These are phyloP conservation scores for Esox niger DNA, from an alignment of 2,113 vertebrate species.

Conservation along the genomic window DNA sequence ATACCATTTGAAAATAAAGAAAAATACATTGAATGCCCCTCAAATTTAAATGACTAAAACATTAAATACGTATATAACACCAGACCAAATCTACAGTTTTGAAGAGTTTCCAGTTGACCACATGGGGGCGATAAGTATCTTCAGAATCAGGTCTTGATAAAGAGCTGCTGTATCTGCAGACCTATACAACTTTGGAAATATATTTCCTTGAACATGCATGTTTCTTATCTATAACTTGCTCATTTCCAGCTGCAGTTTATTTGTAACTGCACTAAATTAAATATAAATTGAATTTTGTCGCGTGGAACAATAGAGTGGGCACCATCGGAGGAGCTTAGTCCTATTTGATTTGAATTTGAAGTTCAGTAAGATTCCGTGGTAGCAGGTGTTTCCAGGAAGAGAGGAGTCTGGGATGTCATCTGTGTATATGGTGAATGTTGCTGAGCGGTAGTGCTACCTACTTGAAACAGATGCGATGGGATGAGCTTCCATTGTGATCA, in stretches of 20 bases:
- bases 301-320: no score
- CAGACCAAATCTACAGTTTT: not conserved
- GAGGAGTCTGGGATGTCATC: constrained; percentile 65
- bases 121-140: constrained; percentile 57
- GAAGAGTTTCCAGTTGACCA: constrained; percentile 25
- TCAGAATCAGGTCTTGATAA: constrained; percentile 12
- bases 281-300: no score
- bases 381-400: constrained; percentile 65
- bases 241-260: not conserved
- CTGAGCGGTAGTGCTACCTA: constrained; percentile 50
- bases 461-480: constrained; percentile 68
- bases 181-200: not conserved
- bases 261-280: not conserved
- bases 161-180: constrained; percentile 15
- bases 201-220: not conserved
- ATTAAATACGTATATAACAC: not conserved
- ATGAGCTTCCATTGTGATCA: constrained; percentile 71
- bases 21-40: not conserved
- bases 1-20: not conserved
- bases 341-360: constrained; percentile 57
- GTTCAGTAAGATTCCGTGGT: constrained; percentile 49
- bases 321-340: constrained; percentile 19
- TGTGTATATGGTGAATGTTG: constrained; percentile 53
- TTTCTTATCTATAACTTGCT: not conserved
- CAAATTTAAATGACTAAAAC: not conserved